Percentiles rank a stretch among this genome's conserved stretches.
Evolutionary conservation across 2,888 invertebrate genomes (phyloP).

Genomic region (Leptura quadrifasciata): DNA sequence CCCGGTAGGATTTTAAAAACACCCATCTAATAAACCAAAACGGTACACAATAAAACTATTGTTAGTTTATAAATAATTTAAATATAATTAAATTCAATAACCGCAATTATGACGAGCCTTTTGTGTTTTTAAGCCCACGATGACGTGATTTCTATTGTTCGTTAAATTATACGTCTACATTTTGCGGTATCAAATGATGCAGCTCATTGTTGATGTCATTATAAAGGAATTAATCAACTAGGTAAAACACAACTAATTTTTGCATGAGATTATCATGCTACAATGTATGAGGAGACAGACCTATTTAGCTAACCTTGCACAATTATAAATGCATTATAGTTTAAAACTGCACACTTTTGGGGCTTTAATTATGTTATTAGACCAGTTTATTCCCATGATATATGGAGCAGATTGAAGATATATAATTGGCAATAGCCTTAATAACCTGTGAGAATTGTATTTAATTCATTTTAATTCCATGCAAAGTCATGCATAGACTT

Average conservation of each 20-base stretch:
- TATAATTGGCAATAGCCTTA: neutral
- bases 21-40: conserved; percentile 10
- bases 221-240: conserved; percentile 10
- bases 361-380: neutral
- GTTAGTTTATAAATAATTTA: conserved; percentile 16
- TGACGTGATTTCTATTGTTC: conserved; percentile 23
- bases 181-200: conserved; percentile 9
- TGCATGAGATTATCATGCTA: neutral
- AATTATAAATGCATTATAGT: neutral
- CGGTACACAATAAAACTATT: conserved; percentile 24
- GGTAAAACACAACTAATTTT: neutral
- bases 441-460: neutral
- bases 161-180: conserved; percentile 1
- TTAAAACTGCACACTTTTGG: neutral
- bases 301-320: neutral
- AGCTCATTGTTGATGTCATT: conserved; percentile 12
- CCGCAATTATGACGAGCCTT: conserved; percentile 24
- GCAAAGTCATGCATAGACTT: too few species aligned
- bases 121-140: conserved; percentile 5
- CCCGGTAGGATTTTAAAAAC: neutral
- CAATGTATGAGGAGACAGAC: neutral
- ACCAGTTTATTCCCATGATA: neutral
- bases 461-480: too few species aligned
- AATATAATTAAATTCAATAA: conserved; percentile 24
- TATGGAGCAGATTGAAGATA: neutral